Conservation (phyloP, 2,888 invertebrate species). For the Acronicta alni region DNA sequence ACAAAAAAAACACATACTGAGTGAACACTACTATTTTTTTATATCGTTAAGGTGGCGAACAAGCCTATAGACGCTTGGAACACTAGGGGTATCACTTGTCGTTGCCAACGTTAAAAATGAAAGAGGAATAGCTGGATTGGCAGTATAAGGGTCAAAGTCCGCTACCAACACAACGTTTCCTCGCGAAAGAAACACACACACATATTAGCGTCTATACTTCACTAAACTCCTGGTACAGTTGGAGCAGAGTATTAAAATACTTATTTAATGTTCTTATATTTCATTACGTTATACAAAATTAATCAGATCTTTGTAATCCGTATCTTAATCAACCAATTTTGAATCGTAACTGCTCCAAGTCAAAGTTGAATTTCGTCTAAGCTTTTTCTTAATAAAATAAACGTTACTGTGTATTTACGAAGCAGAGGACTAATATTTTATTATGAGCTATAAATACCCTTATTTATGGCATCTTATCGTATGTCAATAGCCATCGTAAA, state of each 20-base stretch:
- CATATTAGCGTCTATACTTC: too few relatives aligned
- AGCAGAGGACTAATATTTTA: slow-evolving; percentile 54
- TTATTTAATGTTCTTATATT: slow-evolving; percentile 41
- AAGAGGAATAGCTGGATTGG: too few relatives aligned
- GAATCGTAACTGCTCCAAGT: neutral
- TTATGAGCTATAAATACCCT: slow-evolving; percentile 57
- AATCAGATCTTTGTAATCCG: slow-evolving; percentile 20
- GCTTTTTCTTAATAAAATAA: slow-evolving; percentile 39
- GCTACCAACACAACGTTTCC: too few relatives aligned
- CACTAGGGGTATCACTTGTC: too few relatives aligned
- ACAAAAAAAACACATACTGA: too few relatives aligned
- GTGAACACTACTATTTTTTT: too few relatives aligned
- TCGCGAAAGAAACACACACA: too few relatives aligned
- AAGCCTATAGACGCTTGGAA: too few relatives aligned
- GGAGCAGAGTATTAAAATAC: slow-evolving; percentile 27
- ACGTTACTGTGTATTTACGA: slow-evolving; percentile 32
- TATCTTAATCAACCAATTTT: slow-evolving; percentile 4
- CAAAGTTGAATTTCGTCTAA: slow-evolving; percentile 21
- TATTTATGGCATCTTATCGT: slow-evolving; percentile 59
- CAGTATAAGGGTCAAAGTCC: too few relatives aligned
- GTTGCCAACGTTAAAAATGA: too few relatives aligned
- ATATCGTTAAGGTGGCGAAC: too few relatives aligned
- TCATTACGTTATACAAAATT: slow-evolving; percentile 36
- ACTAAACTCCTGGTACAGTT: neutral
- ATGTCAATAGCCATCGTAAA: slow-evolving; percentile 55